These are phyloP conservation scores for Tinea trinotella DNA, from an alignment of 2,888 invertebrate genomes.

Conservation along the genomic window DNA sequence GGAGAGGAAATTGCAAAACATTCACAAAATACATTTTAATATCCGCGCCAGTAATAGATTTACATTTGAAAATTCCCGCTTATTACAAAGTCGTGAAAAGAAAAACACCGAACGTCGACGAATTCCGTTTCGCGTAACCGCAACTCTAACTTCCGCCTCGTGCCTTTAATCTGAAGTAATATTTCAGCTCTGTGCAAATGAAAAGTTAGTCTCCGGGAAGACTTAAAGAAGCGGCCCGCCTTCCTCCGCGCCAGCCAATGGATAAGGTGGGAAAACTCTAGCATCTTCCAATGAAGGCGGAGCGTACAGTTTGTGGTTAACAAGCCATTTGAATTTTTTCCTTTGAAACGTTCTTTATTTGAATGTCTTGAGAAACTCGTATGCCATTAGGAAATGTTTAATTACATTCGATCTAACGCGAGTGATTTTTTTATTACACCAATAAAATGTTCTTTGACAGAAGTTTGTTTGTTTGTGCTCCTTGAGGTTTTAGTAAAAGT, in stretches of 20 bases:
- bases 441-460: conserved; percentile 11
- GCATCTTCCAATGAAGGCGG: conserved; percentile 64
- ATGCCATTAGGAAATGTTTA: conserved; percentile 8
- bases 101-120: not conserved
- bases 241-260: conserved; percentile 62
- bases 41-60: conserved; percentile 13
- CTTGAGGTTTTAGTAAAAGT: not conserved
- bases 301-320: conserved; percentile 46
- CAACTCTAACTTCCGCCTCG: conserved; percentile 55
- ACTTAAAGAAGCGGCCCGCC: conserved; percentile 56
- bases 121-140: conserved; percentile 43
- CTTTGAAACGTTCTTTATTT: conserved; percentile 66
- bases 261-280: conserved; percentile 64
- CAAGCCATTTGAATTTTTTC: conserved; percentile 62
- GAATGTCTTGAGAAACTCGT: conserved; percentile 36
- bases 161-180: conserved; percentile 64
- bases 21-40: conserved; percentile 1
- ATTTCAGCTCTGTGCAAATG: conserved; percentile 68
- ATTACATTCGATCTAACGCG: conserved; percentile 12
- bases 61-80: conserved; percentile 7
- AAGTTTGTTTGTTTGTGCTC: conserved; percentile 9
- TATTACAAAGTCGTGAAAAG: conserved; percentile 15
- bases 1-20: conserved; percentile 3
- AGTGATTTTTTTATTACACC: conserved; percentile 5
- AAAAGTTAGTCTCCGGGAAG: conserved; percentile 62